Evolutionary conservation across 92 coral and sea anemone genomes (phyloP), one percentile per base, ranked within the genome.

Genomic region (Parazoanthus darwini): DNA sequence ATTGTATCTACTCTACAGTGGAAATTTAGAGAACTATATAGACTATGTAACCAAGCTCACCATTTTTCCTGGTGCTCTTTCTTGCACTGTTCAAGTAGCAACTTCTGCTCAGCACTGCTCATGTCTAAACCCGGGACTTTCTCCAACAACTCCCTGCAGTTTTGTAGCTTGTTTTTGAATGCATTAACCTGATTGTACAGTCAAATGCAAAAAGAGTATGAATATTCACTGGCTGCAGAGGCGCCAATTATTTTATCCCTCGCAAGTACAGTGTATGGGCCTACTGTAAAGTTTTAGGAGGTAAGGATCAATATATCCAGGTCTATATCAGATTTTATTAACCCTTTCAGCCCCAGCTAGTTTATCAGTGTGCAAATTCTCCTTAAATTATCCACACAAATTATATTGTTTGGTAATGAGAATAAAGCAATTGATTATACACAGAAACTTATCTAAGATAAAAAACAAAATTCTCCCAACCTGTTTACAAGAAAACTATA

Each of bases 71-170:
- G 90, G 84, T 91, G 93, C 77, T 97, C 93, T 8, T 91, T 88
- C 88, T 95, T 94, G 85, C 93, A 94, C 88, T 92, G 91, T 33
- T 86, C 92, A n/a, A 97, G 93, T 37, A 92, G 78, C 59, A 86
- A 81, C 54, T 91, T 93, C 75, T 97, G 99, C 50, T 97, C 93
- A 39, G 91, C 88, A 37, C 95, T 89, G 74, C 95, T 97, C 92
- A 92, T 95, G 74, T 97, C 99, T 20, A 97, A 82, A 16, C 99
- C 99, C 75, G 98, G 98, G 5, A 97, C 89, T 67, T 93, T 97
- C 74, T 94, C 97, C 77, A 97, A 77, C n/a, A 97, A 82, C n/a
- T 92, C 93, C 73, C 99, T 90, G 80, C 99, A 97, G 72, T 92
- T 94, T 63, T 97, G 99, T n/a, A 97, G 82, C 90, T 94, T 97